Percentiles rank a stretch among this genome's conserved stretches.
phyloP scores from a whole-genome alignment of 2,888 invertebrate genomes.

The Aporophyla nigra region DNA sequence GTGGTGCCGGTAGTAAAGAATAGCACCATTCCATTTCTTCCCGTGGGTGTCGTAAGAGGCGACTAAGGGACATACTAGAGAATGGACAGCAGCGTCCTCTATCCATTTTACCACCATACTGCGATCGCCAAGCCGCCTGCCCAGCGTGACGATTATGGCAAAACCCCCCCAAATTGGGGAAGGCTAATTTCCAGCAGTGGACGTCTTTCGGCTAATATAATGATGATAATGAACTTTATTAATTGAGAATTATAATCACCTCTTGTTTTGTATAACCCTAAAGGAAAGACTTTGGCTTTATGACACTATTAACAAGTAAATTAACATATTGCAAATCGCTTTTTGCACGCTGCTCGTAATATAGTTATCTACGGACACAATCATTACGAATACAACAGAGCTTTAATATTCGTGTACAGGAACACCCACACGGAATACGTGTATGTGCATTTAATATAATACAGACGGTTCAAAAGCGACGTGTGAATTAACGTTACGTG shows the following conservation, averaged over 20 bases:
- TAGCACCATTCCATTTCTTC: too few species aligned
- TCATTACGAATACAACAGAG: constrained; percentile 33
- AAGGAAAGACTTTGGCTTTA: constrained; percentile 8
- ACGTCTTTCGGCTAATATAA: too few species aligned
- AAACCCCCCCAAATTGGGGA: too few species aligned
- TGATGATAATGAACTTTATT: too few species aligned
- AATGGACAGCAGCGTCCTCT: too few species aligned
- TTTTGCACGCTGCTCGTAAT: constrained; percentile 41
- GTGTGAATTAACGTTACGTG: constrained; percentile 55
- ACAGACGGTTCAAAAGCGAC: constrained; percentile 56
- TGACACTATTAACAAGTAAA: constrained; percentile 36
- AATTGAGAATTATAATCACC: neutral
- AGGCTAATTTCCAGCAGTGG: too few species aligned
- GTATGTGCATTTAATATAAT: constrained; percentile 40
- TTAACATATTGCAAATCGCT: constrained; percentile 56
- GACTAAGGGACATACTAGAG: too few species aligned
- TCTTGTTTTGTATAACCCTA: constrained; percentile 13
- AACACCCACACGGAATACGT: constrained; percentile 31
- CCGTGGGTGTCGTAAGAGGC: too few species aligned
- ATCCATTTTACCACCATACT: too few species aligned
- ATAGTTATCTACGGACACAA: constrained; percentile 26
- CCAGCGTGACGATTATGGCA: too few species aligned
- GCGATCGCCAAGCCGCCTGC: too few species aligned
- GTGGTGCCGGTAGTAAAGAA: too few species aligned
- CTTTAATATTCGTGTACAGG: constrained; percentile 25